Evolutionary conservation across 1,140 invertebrate species (phyloP), one percentile per base, ranked within the genome.

Genomic region (Globodera ellingtonae): DNA sequence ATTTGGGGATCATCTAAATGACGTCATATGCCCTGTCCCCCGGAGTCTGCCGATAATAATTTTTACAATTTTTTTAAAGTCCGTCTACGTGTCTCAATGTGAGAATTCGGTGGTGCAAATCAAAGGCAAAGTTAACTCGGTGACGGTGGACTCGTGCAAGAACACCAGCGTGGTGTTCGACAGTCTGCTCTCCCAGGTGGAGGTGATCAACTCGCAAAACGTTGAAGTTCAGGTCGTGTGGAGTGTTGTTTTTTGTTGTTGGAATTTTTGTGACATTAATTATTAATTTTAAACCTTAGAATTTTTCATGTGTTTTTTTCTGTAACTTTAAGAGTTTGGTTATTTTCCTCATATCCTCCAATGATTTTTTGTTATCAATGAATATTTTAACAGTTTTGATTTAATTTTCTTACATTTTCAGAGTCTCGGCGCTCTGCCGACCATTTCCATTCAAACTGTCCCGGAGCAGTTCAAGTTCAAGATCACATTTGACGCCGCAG

Each of bases 401-500:
- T 24, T 24, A 0, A 24, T 24, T 24, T 24, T 24, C 1, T 24
- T 24, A 24, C 24, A 24, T 24, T 81, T 84, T 5, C 13, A 97
- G 95, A 94, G 96, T 67, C 92, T 95, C 86, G 95, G 94, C 78
- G 94, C 93, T 89, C 94, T 98, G 83, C 96, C 96, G 73, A 98
- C 96, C n/a, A 93, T 99, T 87, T 95, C 95, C 18, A 94, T 99
- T 89, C 97, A 99, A 90, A 99, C 96, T 5, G 91, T 98, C 72
- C 96, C 97, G 75, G 97, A 99, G 91, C 97, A 99, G 91, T 98
- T 94, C 91, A 98, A 99, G 91, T 98, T 94, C 91, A 98, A 96
- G 91, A 97, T 95, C 6, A 87, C 79, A 18, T 91, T 89, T 70
- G 93, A 93, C 24, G 92, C 96, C 84, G 84, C 90, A 35, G 92